A percentile compares a stretch with the other conserved stretches of the same genome.
These are phyloP conservation scores for Pocillopora grandis DNA, from an alignment of 92 coral and sea anemone genomes.

Conservation along the genomic window DNA sequence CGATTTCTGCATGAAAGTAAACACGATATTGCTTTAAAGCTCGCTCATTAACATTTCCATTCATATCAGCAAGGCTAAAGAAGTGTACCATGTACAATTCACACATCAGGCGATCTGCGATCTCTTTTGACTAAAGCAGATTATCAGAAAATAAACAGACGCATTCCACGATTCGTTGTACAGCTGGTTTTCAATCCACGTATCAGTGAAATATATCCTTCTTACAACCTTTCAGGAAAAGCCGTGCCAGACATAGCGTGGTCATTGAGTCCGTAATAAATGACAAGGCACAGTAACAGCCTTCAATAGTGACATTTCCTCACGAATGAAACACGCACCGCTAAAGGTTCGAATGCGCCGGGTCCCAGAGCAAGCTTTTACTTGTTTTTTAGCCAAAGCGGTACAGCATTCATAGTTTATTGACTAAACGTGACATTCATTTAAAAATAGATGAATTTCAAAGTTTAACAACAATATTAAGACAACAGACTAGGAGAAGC, in stretches of 20 bases:
- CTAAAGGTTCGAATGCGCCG: slow-evolving; percentile 16
- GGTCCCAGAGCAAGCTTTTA: slow-evolving; percentile 12
- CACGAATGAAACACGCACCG: slow-evolving; percentile 29
- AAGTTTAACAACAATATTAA: slow-evolving; percentile 76
- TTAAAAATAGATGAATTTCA: slow-evolving; percentile 86
- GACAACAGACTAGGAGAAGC: slow-evolving; percentile 65
- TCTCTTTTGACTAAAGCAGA: slow-evolving; percentile 3
- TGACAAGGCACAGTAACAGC: slow-evolving; percentile 46
- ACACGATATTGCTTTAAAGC: slow-evolving; percentile 42
- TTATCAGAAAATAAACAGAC: slow-evolving; percentile 30
- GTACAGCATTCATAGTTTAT: slow-evolving; percentile 60
- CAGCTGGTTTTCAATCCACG: slow-evolving; percentile 20
- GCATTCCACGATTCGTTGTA: slow-evolving; percentile 11
- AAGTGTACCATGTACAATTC: slow-evolving; percentile 29
- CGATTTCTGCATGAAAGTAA: slow-evolving; percentile 36
- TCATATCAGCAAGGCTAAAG: slow-evolving; percentile 41
- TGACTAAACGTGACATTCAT: slow-evolving; percentile 61
- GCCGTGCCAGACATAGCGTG: slow-evolving; percentile 60
- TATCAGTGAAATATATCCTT: slow-evolving; percentile 34
- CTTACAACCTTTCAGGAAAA: slow-evolving; percentile 39
- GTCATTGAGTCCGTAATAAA: slow-evolving; percentile 45
- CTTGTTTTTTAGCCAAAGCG: slow-evolving; percentile 27
- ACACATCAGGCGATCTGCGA: slow-evolving; percentile 10
- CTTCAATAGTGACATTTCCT: slow-evolving; percentile 42
- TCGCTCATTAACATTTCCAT: slow-evolving; percentile 44